Evolutionary conservation across 2,888 invertebrate genomes (phyloP).

Genomic region (Apodemia zela): DNA sequence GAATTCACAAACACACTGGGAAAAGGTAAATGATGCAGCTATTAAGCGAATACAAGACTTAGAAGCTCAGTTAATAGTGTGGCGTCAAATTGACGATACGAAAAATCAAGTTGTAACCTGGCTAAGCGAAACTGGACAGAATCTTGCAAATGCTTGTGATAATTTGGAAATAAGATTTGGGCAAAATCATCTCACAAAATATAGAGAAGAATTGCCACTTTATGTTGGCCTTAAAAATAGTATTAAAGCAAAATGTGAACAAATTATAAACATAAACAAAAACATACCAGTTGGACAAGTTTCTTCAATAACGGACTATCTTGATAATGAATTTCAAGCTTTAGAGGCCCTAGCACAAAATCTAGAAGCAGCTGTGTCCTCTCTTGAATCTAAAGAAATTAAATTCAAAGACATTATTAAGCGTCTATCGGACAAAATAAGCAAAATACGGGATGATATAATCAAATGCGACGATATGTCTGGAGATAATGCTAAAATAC

Average conservation of each 20-base stretch:
- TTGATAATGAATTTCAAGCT: constrained; percentile 88
- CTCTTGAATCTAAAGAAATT: constrained; percentile 87
- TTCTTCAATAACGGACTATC: constrained; percentile 82
- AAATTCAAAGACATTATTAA: constrained; percentile 87
- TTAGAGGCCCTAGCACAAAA: constrained; percentile 87
- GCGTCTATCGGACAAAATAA: constrained; percentile 84
- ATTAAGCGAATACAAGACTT: constrained; percentile 88
- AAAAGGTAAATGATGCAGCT: constrained; percentile 85
- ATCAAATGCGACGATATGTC: constrained; percentile 94
- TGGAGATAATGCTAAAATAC: constrained; percentile 91
- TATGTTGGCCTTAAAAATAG: constrained; percentile 88
- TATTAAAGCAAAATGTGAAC: constrained; percentile 88
- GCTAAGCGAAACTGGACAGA: constrained; percentile 90
- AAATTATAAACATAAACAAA: constrained; percentile 87
- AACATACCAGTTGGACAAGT: constrained; percentile 86
- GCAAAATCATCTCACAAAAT: constrained; percentile 88
- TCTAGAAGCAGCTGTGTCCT: constrained; percentile 86
- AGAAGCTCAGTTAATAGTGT: constrained; percentile 94
- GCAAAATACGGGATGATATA: constrained; percentile 89
- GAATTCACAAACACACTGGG: constrained; percentile 84
- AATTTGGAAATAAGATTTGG: constrained; percentile 91
- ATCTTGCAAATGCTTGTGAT: constrained; percentile 86
- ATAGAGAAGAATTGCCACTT: constrained; percentile 91
- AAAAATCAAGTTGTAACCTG: constrained; percentile 91
- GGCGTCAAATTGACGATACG: constrained; percentile 94